A percentile compares a stretch with the other conserved stretches of the same genome.
These are phyloP conservation scores for Tetramorium bicarinatum DNA, from an alignment of 2,888 invertebrate genomes.

Conservation along the genomic window DNA sequence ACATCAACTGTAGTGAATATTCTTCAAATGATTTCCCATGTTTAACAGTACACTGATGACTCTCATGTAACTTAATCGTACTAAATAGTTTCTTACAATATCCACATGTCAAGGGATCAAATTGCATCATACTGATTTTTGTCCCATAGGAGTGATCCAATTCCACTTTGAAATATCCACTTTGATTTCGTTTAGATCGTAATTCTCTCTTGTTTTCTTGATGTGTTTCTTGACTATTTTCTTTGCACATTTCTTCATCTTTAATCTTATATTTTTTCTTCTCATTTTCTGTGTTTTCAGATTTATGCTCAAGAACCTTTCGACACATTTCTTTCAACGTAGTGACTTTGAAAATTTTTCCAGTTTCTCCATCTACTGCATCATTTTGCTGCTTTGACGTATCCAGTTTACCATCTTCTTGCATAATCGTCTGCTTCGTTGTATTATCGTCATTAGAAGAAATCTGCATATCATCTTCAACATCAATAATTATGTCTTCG, in stretches of 20 bases:
- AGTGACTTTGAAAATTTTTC: neutral
- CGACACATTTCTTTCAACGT: neutral
- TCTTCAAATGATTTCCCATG: conserved; percentile 56
- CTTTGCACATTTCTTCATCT: neutral
- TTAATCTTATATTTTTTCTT: conserved; percentile 13
- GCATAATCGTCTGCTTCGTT: neutral
- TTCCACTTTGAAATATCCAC: neutral
- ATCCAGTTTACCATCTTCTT: neutral
- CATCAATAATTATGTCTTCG: conserved; percentile 79
- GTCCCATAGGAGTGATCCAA: neutral
- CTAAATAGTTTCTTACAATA: conserved; percentile 76
- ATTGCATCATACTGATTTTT: conserved; percentile 58
- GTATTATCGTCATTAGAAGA: conserved; percentile 15
- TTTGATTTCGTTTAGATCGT: conserved; percentile 8
- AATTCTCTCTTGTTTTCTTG: conserved; percentile 25
- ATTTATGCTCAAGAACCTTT: neutral
- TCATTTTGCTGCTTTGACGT: neutral
- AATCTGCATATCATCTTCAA: conserved; percentile 74
- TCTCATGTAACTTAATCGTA: conserved; percentile 62
- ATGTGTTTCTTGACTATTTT: neutral
- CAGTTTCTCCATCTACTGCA: neutral
- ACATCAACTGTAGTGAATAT: conserved; percentile 64
- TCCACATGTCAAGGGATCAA: conserved; percentile 73
- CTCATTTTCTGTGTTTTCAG: neutral
- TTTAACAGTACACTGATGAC: conserved; percentile 73